Evolutionary conservation across 2,888 invertebrate genomes (phyloP).

Genomic region (Agrochola lychnidis): DNA sequence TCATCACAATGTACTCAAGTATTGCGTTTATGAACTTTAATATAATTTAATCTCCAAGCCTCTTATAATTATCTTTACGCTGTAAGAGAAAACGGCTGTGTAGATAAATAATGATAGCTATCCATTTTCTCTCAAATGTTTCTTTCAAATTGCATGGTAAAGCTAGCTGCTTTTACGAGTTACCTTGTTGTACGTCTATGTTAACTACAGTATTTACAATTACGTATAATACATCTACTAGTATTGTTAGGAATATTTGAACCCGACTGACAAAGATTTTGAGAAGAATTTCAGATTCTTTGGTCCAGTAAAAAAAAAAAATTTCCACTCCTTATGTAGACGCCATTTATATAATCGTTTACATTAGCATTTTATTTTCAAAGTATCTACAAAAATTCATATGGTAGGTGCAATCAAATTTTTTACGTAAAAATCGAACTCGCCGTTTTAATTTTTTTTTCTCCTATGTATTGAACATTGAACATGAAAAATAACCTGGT

Average conservation of each 20-base stretch:
- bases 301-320: not conserved
- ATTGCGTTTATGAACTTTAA: conserved; percentile 19
- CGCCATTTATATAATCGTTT: not conserved
- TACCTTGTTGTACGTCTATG: conserved; percentile 13
- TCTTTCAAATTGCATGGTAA: conserved; percentile 41
- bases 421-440: not conserved
- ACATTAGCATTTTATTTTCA: not conserved
- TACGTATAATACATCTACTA: not conserved
- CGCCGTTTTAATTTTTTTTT: not conserved
- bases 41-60: conserved; percentile 15
- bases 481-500: not conserved
- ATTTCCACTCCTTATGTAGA: too few species aligned
- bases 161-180: conserved; percentile 20
- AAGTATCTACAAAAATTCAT: not conserved
- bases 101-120: conserved; percentile 50
- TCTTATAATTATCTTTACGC: conserved; percentile 16
- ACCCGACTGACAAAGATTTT: not conserved
- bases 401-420: not conserved
- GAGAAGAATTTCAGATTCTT: not conserved
- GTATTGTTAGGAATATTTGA: not conserved
- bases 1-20: not conserved
- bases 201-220: conserved; percentile 8
- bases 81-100: conserved; percentile 39
- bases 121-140: conserved; percentile 55
- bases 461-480: not conserved